A percentile compares a stretch with the other conserved stretches of the same genome.
phyloP scores from a whole-genome alignment of 1,140 invertebrate species.

The Drosophila novamexicana region DNA sequence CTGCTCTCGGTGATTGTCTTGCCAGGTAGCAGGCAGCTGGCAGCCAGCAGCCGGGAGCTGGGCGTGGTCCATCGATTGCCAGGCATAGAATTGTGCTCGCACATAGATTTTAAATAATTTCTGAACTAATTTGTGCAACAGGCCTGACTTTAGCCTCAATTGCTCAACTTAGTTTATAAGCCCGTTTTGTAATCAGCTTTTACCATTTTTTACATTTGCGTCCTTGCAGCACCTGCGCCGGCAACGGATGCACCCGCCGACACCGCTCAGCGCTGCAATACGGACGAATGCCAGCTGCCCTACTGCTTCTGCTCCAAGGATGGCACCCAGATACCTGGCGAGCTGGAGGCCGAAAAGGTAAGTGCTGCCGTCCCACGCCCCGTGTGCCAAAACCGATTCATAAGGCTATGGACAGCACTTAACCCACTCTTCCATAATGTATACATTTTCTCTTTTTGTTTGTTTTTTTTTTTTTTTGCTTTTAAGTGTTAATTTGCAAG shows the following conservation, averaged over 20 bases:
- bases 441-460: background rate
- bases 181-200: conserved; percentile 6
- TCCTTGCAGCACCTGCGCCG: conserved; percentile 89
- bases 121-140: conserved; percentile 45
- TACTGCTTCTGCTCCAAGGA: conserved; percentile 97
- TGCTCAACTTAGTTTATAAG: too few species aligned
- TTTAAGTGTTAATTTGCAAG: conserved; percentile 79
- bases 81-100: conserved; percentile 38
- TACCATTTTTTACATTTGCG: conserved; percentile 3
- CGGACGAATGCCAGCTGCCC: conserved; percentile 91
- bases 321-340: conserved; percentile 93
- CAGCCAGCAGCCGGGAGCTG: background rate
- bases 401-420: conserved; percentile 1
- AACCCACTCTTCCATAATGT: conserved; percentile 2
- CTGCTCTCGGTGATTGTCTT: conserved; percentile 35
- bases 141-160: background rate
- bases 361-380: conserved; percentile 45
- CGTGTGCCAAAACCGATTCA: background rate
- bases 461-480: conserved; percentile 9
- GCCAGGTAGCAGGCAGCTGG: conserved; percentile 3
- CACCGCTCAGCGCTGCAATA: conserved; percentile 91
- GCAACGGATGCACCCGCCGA: conserved; percentile 92
- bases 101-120: conserved; percentile 74
- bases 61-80: conserved; percentile 24
- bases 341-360: conserved; percentile 92